These are phyloP conservation scores for Drosophila erecta DNA, from an alignment of 1,140 invertebrate species.

Conservation along the genomic window DNA sequence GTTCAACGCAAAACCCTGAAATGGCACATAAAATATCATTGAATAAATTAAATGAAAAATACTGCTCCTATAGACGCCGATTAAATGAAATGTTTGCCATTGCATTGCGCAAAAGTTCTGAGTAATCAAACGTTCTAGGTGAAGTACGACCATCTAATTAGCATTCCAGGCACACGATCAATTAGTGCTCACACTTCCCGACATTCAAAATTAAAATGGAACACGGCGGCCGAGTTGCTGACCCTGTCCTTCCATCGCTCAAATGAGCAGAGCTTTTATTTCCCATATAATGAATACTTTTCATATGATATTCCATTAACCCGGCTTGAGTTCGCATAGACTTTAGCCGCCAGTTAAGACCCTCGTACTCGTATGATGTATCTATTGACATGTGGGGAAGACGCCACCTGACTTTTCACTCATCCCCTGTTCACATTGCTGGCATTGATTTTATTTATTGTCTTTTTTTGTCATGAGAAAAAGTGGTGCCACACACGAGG, in stretches of 20 bases:
- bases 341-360: constrained; percentile 15
- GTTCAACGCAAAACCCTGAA: constrained; percentile 45
- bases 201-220: constrained; percentile 31
- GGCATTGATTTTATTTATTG: constrained; percentile 48
- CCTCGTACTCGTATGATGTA: neutral
- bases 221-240: constrained; percentile 37
- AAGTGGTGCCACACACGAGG: constrained; percentile 23
- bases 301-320: constrained; percentile 24
- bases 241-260: constrained; percentile 42
- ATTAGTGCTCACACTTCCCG: constrained; percentile 50
- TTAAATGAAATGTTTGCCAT: constrained; percentile 35
- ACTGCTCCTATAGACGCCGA: constrained; percentile 6
- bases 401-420: constrained; percentile 46
- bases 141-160: constrained; percentile 56
- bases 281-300: constrained; percentile 19
- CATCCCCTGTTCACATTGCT: constrained; percentile 9
- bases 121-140: constrained; percentile 33
- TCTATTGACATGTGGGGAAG: constrained; percentile 11
- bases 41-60: constrained; percentile 49
- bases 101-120: constrained; percentile 30
- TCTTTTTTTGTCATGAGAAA: constrained; percentile 31
- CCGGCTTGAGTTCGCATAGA: constrained; percentile 15
- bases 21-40: constrained; percentile 35
- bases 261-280: constrained; percentile 15
- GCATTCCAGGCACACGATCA: constrained; percentile 50